Percentiles rank a stretch among this genome's conserved stretches.
These are phyloP conservation scores for Agriotes lineatus DNA, from an alignment of 2,888 invertebrate species.

Conservation along the genomic window DNA sequence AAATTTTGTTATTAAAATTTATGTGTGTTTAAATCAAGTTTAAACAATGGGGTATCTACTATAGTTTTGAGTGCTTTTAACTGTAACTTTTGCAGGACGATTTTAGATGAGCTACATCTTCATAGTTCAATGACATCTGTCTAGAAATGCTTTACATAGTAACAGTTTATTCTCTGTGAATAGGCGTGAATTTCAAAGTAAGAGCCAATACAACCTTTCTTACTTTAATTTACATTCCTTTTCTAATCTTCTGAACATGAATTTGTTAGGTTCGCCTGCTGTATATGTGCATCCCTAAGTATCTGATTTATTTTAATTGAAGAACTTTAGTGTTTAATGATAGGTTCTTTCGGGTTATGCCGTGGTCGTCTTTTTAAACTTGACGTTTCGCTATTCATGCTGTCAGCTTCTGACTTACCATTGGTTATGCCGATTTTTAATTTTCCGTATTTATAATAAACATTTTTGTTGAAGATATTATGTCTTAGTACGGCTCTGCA, in stretches of 20 bases:
- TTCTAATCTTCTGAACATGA: slow-evolving; percentile 38
- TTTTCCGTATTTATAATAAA: too few relatives aligned
- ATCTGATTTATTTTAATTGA: too few relatives aligned
- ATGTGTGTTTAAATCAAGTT: too few relatives aligned
- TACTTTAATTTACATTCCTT: slow-evolving; percentile 21
- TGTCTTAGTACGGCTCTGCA: too few relatives aligned
- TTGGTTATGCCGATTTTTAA: too few relatives aligned
- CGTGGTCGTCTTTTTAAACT: too few relatives aligned
- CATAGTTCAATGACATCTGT: slow-evolving; percentile 16
- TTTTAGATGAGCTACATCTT: slow-evolving; percentile 15
- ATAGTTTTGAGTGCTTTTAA: slow-evolving; percentile 20
- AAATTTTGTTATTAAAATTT: too few relatives aligned
- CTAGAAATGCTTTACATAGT: slow-evolving; percentile 17
- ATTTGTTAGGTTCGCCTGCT: slow-evolving; percentile 32
- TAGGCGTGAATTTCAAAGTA: neutral
- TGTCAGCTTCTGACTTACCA: too few relatives aligned
- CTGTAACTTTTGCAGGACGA: slow-evolving; percentile 33
- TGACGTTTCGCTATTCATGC: too few relatives aligned
- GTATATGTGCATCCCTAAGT: slow-evolving; percentile 2
- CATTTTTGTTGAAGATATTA: too few relatives aligned
- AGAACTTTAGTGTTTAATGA: too few relatives aligned
- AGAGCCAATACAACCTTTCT: slow-evolving; percentile 35
- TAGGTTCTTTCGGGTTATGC: too few relatives aligned
- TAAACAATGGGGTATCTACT: slow-evolving; percentile 32
- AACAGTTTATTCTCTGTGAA: slow-evolving; percentile 16